Conservation (phyloP, 30 jellyfish, hydroid and myxozoan species). For the Aurelia sp. region DNA sequence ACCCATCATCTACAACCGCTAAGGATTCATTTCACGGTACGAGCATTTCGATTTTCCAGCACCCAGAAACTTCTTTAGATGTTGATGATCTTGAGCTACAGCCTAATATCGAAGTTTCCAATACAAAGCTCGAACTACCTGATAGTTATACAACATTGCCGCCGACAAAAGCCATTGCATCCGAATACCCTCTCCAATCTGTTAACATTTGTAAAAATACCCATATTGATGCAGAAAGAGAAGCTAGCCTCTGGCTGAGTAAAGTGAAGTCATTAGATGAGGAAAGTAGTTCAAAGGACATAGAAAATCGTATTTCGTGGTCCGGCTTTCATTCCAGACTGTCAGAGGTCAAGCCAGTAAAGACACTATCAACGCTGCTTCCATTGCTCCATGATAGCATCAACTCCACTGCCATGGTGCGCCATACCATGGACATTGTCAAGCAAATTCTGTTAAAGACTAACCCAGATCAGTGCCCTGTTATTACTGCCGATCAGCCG, state of each 20-base stretch:
- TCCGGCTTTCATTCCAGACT: slow-evolving; percentile 3
- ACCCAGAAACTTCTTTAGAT: too few relatives aligned
- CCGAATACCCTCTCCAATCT: not conserved
- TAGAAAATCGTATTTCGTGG: slow-evolving; percentile 15
- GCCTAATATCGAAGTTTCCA: too few relatives aligned
- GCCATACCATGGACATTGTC: slow-evolving; percentile 34
- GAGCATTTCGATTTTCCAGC: slow-evolving; percentile 36
- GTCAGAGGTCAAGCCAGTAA: too few relatives aligned
- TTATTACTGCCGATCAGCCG: slow-evolving; percentile 35
- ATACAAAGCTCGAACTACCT: slow-evolving; percentile 13
- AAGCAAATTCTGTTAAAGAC: slow-evolving; percentile 8
- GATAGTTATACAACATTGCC: not conserved
- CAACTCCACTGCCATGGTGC: slow-evolving; percentile 60
- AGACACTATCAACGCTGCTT: not conserved
- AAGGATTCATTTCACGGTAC: slow-evolving; percentile 31
- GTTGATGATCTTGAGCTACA: too few relatives aligned
- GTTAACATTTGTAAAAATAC: too few relatives aligned
- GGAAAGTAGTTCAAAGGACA: too few relatives aligned
- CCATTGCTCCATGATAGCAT: slow-evolving; percentile 53
- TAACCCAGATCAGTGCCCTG: slow-evolving; percentile 43
- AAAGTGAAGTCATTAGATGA: too few relatives aligned
- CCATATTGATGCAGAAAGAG: too few relatives aligned
- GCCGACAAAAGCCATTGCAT: not conserved
- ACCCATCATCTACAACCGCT: slow-evolving; percentile 2
- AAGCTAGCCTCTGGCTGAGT: too few relatives aligned